Evolutionary conservation across 2,888 invertebrate genomes (phyloP).

Genomic region (Cryptops parisi): DNA sequence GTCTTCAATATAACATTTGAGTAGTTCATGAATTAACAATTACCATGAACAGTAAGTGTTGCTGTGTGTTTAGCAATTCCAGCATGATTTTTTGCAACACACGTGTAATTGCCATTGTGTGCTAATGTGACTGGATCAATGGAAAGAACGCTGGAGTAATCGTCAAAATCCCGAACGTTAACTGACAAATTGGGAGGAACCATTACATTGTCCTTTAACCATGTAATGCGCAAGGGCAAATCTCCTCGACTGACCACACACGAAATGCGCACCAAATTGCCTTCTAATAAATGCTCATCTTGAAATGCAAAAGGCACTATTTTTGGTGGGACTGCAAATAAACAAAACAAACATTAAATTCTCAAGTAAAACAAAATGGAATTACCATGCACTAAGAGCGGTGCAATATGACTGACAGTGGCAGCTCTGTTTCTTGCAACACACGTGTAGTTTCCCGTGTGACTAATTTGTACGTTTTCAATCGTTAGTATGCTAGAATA

Average conservation of each 20-base stretch:
- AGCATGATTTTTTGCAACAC: constrained; percentile 13
- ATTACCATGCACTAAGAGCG: constrained; percentile 10
- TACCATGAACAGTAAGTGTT: constrained; percentile 7
- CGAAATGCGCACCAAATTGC: constrained; percentile 9
- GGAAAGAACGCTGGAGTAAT: constrained; percentile 14
- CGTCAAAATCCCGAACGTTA: constrained; percentile 10
- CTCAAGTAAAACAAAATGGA: constrained; percentile 1
- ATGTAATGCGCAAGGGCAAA: constrained; percentile 56
- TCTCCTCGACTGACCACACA: constrained; percentile 12
- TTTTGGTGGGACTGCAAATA: constrained; percentile 13
- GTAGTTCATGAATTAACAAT: too few species aligned
- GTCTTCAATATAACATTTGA: too few species aligned
- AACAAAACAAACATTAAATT: constrained; percentile 3
- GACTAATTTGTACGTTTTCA: constrained; percentile 7
- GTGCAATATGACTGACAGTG: constrained; percentile 5
- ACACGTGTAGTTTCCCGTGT: constrained; percentile 10
- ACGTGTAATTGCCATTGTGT: constrained; percentile 16
- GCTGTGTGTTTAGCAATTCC: constrained; percentile 3
- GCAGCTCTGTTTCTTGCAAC: constrained; percentile 4
- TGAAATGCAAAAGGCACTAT: constrained; percentile 12
- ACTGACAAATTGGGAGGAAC: constrained; percentile 2
- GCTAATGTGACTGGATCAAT: constrained; percentile 12
- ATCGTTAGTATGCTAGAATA: constrained; percentile 9
- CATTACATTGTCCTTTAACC: constrained; percentile 65
- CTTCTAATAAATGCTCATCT: constrained; percentile 11